phyloP scores from a whole-genome alignment of 2,797 vertebrate species.

The Rhadinocentrus ornatus region DNA sequence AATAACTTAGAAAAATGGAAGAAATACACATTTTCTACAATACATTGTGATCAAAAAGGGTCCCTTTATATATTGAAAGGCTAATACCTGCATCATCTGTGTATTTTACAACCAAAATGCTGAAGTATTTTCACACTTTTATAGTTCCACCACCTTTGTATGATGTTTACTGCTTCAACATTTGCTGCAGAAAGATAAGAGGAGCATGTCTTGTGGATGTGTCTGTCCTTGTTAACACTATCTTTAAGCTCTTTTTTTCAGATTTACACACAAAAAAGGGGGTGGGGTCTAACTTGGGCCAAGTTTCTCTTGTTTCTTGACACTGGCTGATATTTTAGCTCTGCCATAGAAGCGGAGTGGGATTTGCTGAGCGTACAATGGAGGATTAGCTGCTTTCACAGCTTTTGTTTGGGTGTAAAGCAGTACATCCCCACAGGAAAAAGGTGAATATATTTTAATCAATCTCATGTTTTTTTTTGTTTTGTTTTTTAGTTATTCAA shows the following conservation, averaged over 20 bases:
- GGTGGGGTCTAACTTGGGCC: conserved; percentile 24
- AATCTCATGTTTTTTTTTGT: background rate
- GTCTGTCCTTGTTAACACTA: conserved; percentile 57
- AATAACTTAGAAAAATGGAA: conserved; percentile 23
- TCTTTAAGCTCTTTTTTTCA: conserved; percentile 32
- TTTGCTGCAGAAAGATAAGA: conserved; percentile 58
- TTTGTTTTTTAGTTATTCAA: background rate
- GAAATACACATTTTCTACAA: conserved; percentile 27
- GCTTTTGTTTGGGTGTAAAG: conserved; percentile 8
- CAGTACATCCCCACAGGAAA: conserved; percentile 7
- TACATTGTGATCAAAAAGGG: conserved; percentile 40
- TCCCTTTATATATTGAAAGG: conserved; percentile 62
- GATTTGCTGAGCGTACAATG: conserved; percentile 25
- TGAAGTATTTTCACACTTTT: conserved; percentile 78
- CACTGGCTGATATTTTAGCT: conserved; percentile 33
- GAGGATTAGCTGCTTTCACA: background rate
- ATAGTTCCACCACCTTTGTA: conserved; percentile 71
- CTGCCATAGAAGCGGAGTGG: conserved; percentile 47
- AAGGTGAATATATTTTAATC: background rate
- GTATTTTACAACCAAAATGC: conserved; percentile 76
- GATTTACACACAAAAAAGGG: conserved; percentile 24
- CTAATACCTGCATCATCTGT: conserved; percentile 49
- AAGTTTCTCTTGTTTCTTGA: conserved; percentile 17
- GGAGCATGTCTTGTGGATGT: conserved; percentile 38
- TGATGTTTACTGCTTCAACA: conserved; percentile 75